These are phyloP conservation scores for Blastobasis adustella DNA, from an alignment of 2,888 invertebrate species.

Conservation along the genomic window DNA sequence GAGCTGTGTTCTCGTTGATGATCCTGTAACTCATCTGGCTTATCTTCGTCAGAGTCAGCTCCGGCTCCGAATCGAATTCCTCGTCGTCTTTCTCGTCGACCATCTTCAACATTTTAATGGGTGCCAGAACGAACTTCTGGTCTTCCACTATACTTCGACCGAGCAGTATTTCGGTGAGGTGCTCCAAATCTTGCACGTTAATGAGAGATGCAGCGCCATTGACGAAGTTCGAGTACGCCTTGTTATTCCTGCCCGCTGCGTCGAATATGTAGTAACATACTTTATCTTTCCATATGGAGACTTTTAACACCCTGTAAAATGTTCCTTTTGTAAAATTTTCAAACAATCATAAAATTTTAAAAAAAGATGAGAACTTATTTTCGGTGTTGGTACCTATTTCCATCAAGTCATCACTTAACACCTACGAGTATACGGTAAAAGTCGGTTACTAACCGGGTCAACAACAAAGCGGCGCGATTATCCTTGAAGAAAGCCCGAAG, in stretches of 20 bases:
- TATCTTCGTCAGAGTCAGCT: conserved; percentile 61
- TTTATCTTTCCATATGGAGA: conserved; percentile 76
- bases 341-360: too few relatives aligned
- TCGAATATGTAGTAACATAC: conserved; percentile 78
- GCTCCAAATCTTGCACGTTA: conserved; percentile 66
- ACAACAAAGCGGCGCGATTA: conserved; percentile 66
- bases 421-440: too few relatives aligned
- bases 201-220: conserved; percentile 73
- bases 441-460: conserved; percentile 40
- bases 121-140: conserved; percentile 62
- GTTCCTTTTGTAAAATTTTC: too few relatives aligned
- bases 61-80: conserved; percentile 64
- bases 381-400: too few relatives aligned
- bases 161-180: conserved; percentile 66
- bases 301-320: conserved; percentile 50
- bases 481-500: conserved; percentile 71
- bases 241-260: conserved; percentile 72
- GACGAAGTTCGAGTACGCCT: conserved; percentile 61
- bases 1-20: conserved; percentile 70
- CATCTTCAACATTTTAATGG: conserved; percentile 65
- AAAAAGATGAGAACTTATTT: too few relatives aligned
- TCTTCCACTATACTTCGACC: conserved; percentile 62
- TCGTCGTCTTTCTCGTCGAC: conserved; percentile 54
- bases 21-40: conserved; percentile 73
- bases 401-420: too few relatives aligned